phyloP scores from a whole-genome alignment of 2,888 invertebrate genomes.

The Antheraea assamensis region DNA sequence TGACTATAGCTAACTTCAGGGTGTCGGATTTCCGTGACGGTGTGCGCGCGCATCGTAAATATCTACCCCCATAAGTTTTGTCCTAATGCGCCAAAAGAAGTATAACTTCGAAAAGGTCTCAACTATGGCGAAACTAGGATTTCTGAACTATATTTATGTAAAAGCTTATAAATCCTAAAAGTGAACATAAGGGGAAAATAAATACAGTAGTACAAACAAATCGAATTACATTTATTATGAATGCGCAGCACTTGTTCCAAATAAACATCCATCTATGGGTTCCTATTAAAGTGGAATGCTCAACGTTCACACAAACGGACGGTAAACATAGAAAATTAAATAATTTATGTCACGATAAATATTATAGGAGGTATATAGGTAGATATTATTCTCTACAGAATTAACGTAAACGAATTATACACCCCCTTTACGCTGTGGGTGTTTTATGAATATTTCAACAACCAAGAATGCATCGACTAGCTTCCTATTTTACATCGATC shows the following conservation, averaged over 20 bases:
- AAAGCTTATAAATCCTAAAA: too few species aligned
- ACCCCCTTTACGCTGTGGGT: slow-evolving; percentile 20
- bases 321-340: background rate
- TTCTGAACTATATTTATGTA: too few species aligned
- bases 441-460: slow-evolving; percentile 23
- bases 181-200: too few species aligned
- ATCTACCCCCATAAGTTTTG: too few species aligned
- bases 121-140: too few species aligned
- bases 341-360: slow-evolving; percentile 20
- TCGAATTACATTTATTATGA: too few species aligned
- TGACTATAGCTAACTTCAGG: too few species aligned
- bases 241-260: background rate
- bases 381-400: background rate
- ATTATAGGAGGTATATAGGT: slow-evolving; percentile 6
- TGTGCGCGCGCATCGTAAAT: too few species aligned
- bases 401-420: slow-evolving; percentile 15
- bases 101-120: too few species aligned
- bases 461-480: slow-evolving; percentile 22
- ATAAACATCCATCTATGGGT: background rate
- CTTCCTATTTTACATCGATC: slow-evolving; percentile 23
- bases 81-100: too few species aligned
- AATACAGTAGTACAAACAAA: too few species aligned
- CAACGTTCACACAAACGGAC: background rate
- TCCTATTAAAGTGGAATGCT: background rate
- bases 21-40: too few species aligned